Percentiles rank a stretch among this genome's conserved stretches.
phyloP scores from a whole-genome alignment of 2,797 vertebrate genomes.

The Oreonectes daqikongensis region DNA sequence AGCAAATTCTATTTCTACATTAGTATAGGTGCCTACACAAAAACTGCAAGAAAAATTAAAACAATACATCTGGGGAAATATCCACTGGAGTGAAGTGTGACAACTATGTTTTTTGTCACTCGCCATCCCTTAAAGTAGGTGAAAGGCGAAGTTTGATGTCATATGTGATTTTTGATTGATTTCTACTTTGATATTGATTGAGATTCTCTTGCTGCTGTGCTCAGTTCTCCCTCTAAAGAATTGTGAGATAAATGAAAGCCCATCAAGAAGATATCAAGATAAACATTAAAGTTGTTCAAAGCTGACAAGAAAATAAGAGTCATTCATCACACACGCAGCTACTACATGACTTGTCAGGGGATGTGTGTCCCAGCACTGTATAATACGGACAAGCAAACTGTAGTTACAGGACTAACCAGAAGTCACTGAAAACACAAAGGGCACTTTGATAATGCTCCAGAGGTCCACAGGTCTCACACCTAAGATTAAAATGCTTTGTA shows the following conservation, averaged over 20 bases:
- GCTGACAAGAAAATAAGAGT: conserved; percentile 80
- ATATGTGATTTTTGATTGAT: background rate
- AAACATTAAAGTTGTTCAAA: conserved; percentile 73
- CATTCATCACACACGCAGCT: conserved; percentile 74
- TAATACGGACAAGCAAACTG: conserved; percentile 64
- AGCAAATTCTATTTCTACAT: too few relatives aligned
- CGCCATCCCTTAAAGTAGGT: background rate
- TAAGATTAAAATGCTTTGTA: background rate
- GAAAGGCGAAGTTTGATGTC: background rate
- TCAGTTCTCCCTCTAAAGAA: conserved; percentile 45
- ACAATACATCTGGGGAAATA: too few relatives aligned
- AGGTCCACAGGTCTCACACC: conserved; percentile 2
- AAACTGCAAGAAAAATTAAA: too few relatives aligned
- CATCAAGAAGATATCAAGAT: conserved; percentile 77
- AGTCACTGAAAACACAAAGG: conserved; percentile 35
- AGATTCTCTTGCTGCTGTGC: conserved; percentile 16
- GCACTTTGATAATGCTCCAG: background rate
- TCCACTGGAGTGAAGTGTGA: too few relatives aligned
- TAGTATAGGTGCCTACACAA: too few relatives aligned
- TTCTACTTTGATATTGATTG: background rate
- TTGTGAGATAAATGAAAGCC: conserved; percentile 68
- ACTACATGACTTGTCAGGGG: conserved; percentile 71
- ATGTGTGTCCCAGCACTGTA: conserved; percentile 58
- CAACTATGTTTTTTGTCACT: too few relatives aligned
- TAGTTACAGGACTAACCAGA: conserved; percentile 62